Conservation (phyloP, 2,888 invertebrate genomes). For the Euclidia mi region DNA sequence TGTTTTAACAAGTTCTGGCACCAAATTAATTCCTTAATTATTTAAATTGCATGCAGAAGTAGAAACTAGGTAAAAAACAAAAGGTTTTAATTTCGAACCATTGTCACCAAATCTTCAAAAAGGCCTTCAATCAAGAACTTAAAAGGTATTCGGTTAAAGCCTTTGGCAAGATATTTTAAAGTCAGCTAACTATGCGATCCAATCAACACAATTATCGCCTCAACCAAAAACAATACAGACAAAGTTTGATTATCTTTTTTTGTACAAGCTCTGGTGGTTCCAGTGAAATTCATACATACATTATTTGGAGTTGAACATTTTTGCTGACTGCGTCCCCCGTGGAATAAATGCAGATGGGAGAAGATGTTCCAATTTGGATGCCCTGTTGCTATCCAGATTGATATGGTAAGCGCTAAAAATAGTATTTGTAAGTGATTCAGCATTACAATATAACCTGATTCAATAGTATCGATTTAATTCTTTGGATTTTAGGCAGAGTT, state of each 20-base stretch:
- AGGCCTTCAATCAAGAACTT: no score
- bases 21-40: no score
- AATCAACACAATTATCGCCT: constrained; percentile 1
- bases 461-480: no score
- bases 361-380: constrained; percentile 45
- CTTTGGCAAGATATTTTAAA: not conserved
- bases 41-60: no score
- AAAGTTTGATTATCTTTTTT: constrained; percentile 21
- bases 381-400: not conserved
- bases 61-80: no score
- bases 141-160: no score
- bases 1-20: no score
- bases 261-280: constrained; percentile 13
- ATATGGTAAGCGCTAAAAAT: not conserved
- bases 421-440: not conserved
- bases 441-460: no score
- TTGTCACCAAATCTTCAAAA: no score
- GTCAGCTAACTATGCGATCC: not conserved
- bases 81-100: no score
- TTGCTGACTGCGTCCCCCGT: constrained; percentile 64
- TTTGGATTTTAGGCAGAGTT: no score
- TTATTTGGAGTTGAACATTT: constrained; percentile 52
- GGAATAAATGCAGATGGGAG: constrained; percentile 61
- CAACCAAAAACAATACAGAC: constrained; percentile 12
- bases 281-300: constrained; percentile 49